Conservation (phyloP, 2,113 vertebrate species). For the Cynopterus brachyotis region DNA sequence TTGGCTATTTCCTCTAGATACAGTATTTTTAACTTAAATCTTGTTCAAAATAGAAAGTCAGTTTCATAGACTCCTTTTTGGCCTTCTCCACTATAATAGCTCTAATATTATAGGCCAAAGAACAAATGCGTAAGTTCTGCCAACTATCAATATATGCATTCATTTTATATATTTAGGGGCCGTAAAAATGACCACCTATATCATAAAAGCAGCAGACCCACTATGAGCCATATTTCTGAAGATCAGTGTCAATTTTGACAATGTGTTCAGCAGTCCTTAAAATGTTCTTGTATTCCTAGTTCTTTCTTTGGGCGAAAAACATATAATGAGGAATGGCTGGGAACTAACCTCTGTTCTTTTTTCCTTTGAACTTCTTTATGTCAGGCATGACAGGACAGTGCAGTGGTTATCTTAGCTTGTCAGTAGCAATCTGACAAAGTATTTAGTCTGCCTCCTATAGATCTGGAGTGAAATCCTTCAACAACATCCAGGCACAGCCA, state of each 20-base stretch:
- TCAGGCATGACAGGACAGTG: too few species aligned
- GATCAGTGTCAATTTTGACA: background rate
- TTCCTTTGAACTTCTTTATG: too few species aligned
- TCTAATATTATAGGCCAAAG: background rate
- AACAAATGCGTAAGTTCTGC: background rate
- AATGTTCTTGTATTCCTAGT: background rate
- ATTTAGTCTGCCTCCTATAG: background rate
- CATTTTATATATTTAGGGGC: background rate
- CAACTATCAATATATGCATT: background rate
- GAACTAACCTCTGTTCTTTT: too few species aligned
- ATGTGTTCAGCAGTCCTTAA: background rate
- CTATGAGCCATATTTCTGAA: background rate
- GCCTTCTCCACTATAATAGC: background rate
- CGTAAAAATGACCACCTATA: background rate
- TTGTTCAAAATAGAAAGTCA: background rate
- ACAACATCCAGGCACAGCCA: background rate
- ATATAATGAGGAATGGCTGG: too few species aligned
- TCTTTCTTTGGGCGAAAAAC: background rate
- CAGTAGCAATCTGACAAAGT: background rate
- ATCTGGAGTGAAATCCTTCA: background rate
- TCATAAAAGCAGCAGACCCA: background rate
- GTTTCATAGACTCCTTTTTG: background rate
- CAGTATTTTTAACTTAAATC: background rate
- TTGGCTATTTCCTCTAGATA: background rate
- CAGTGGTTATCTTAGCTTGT: too few species aligned